Evolutionary conservation across 1,140 invertebrate species (phyloP), one percentile per base, ranked within the genome.

Genomic region (Leptinotarsa texana): DNA sequence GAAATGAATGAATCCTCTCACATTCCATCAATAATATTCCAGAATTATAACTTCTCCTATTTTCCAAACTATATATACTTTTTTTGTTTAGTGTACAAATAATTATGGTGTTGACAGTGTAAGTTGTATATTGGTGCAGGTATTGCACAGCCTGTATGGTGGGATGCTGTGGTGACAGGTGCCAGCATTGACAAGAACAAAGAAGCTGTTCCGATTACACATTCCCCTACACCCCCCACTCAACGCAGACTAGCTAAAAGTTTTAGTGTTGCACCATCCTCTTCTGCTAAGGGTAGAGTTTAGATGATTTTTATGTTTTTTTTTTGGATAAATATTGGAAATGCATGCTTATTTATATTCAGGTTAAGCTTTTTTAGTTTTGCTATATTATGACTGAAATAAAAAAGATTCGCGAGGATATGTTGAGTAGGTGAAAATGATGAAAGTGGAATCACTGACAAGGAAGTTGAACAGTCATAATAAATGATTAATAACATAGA

Each of bases 161-260:
- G 82, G 82, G 84, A 83, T 77, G 78, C 79, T 73, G 78, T 82
- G 79, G 80, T 84, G 74, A 76, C 79, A 80, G 82, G 84, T 80
- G 79, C 69, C 22, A 73, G 80, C 82, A 82, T 80, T 66, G 82
- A 87, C 83, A 82, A 84, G 80, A 78, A 75, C 66, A 83, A 82
- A 63, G 75, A 78, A 68, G 77, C 75, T 57, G 66, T 75, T 49
- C 74, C 81, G n/a, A 74, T 79, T 63, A 88, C 88, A 79, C 89
- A 88, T 75, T 91, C 91, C 74, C 90, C 90, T 78, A 94, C 93
- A 77, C 93, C 93, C 75, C 93, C 94, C 73, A 90, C 93, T 71
- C 93, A 94, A 85, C 89, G 94, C 79, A 89, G 94, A 80, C 90
- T 95, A 82, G 93, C 94, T 77, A 95, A 96, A 89, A 95, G 93